Conservation (phyloP, 2,797 vertebrate genomes). For the Rhabdophis nuchalis region DNA sequence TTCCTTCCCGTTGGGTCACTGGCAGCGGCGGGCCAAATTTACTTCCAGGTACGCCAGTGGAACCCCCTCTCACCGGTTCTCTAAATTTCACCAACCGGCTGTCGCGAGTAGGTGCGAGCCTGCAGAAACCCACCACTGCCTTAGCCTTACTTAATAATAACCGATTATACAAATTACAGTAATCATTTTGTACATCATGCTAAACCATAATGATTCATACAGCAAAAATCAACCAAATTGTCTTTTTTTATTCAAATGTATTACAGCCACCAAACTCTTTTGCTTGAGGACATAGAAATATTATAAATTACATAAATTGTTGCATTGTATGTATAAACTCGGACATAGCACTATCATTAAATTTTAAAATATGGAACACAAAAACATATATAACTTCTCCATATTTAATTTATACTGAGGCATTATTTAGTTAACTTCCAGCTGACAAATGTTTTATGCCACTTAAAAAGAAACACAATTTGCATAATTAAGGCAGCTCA, state of each 20-base stretch:
- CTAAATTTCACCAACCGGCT: too few species aligned
- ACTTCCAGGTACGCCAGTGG: too few species aligned
- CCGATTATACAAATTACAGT: not conserved
- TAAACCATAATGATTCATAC: not conserved
- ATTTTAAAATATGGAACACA: not conserved
- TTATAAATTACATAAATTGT: not conserved
- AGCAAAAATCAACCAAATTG: not conserved
- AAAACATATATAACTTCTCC: not conserved
- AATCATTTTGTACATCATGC: not conserved
- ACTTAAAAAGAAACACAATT: not conserved
- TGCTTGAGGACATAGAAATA: not conserved
- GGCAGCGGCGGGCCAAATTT: too few species aligned
- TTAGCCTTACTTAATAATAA: not conserved
- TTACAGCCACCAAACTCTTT: not conserved
- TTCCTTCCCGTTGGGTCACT: too few species aligned
- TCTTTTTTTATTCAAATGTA: not conserved
- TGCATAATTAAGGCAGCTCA: not conserved
- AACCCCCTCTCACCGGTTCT: too few species aligned
- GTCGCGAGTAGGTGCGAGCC: too few species aligned
- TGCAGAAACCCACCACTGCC: too few species aligned
- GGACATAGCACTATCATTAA: not conserved
- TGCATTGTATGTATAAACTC: not conserved
- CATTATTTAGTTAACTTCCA: not conserved
- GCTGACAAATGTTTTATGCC: not conserved
- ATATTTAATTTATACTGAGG: not conserved